phyloP scores from a whole-genome alignment of 1,140 invertebrate species.

The Hermatobates lingyangjiaoensis region DNA sequence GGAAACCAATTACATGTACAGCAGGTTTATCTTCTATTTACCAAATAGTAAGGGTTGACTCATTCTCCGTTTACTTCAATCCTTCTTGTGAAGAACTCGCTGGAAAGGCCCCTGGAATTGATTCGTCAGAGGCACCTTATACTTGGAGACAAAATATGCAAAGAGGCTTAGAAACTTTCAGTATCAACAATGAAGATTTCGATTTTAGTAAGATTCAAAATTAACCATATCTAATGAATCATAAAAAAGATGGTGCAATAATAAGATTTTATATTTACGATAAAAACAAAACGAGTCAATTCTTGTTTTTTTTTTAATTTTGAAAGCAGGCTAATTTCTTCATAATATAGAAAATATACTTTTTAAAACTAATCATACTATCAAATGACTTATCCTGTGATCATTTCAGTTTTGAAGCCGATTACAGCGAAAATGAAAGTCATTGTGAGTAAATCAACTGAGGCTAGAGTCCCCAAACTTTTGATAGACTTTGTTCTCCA shows the following conservation, averaged over 20 bases:
- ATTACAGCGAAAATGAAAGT: slow-evolving; percentile 62
- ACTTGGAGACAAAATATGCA: slow-evolving; percentile 49
- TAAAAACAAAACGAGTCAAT: not conserved
- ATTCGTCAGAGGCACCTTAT: slow-evolving; percentile 27
- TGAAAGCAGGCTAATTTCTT: no score
- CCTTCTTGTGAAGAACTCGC: slow-evolving; percentile 24
- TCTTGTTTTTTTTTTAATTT: no score
- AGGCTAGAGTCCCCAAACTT: slow-evolving; percentile 47
- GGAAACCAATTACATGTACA: slow-evolving; percentile 51
- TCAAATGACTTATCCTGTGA: not conserved
- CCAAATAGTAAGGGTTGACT: slow-evolving; percentile 57
- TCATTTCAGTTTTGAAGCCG: slow-evolving; percentile 42
- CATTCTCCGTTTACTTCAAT: slow-evolving; percentile 61
- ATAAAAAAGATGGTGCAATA: no score
- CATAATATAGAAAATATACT: no score
- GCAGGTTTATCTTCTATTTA: slow-evolving; percentile 43
- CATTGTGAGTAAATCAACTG: slow-evolving; percentile 51
- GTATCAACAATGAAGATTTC: slow-evolving; percentile 48
- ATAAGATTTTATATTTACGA: no score
- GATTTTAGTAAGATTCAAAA: slow-evolving; percentile 45
- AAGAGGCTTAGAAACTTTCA: slow-evolving; percentile 51
- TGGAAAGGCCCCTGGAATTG: slow-evolving; percentile 14
- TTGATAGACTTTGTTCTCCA: slow-evolving; percentile 55
- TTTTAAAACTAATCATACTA: no score
- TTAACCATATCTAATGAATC: no score